These are phyloP conservation scores for Noctilio leporinus DNA, from an alignment of 2,113 vertebrate genomes.

Conservation along the genomic window DNA sequence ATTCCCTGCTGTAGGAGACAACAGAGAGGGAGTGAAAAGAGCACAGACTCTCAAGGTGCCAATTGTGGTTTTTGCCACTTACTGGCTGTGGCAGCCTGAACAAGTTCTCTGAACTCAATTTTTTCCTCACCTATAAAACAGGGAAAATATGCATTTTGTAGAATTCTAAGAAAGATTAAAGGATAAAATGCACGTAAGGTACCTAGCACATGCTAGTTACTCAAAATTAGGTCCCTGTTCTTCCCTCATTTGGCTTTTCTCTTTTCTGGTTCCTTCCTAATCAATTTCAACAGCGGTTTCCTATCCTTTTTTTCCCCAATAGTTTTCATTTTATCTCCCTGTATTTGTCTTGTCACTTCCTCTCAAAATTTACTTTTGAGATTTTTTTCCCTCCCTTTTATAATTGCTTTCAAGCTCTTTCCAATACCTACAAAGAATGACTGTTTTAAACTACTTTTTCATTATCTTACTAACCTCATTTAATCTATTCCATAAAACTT, in stretches of 20 bases:
- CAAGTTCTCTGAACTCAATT: not conserved
- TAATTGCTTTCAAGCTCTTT: slow-evolving; percentile 2
- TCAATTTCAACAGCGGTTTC: not conserved
- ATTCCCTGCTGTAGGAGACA: not conserved
- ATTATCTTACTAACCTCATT: not conserved
- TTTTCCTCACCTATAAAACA: not conserved
- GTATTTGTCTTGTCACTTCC: not conserved
- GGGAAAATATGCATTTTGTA: not conserved
- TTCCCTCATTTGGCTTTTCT: not conserved
- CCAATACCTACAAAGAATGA: not conserved
- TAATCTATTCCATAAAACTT: slow-evolving; percentile 25
- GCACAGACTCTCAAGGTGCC: not conserved
- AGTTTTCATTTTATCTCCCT: slow-evolving; percentile 18
- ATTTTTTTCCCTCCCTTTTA: slow-evolving; percentile 10
- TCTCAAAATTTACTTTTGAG: not conserved
- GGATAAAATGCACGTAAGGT: not conserved
- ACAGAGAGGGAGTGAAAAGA: not conserved
- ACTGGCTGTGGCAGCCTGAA: not conserved
- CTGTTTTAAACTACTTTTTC: not conserved
- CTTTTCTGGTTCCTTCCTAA: not conserved
- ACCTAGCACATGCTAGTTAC: not conserved
- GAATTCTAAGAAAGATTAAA: not conserved
- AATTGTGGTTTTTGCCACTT: not conserved
- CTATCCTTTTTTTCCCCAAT: not conserved
- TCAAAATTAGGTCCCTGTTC: not conserved